Evolutionary conservation across 2,888 invertebrate species (phyloP).

Genomic region (Apantesis nais): DNA sequence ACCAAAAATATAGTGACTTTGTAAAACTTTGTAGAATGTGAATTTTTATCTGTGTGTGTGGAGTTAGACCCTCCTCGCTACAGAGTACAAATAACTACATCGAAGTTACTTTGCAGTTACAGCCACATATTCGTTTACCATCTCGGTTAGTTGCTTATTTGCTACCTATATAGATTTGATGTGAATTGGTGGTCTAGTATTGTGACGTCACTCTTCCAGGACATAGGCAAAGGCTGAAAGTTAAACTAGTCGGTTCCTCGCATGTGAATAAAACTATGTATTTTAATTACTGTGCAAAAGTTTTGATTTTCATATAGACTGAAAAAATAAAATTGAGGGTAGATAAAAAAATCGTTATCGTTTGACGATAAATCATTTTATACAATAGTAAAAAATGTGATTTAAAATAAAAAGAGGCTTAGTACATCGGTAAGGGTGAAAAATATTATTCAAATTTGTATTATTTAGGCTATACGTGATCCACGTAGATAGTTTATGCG

Average conservation of each 20-base stretch:
- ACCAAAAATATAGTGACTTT: neutral
- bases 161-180: neutral
- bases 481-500: too few species aligned
- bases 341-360: neutral
- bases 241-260: neutral
- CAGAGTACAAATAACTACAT: too few species aligned
- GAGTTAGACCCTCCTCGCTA: too few species aligned
- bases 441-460: neutral
- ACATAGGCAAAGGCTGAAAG: neutral
- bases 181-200: neutral
- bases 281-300: neutral
- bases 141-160: neutral
- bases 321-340: neutral
- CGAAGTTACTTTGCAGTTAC: too few species aligned
- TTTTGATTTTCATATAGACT: neutral
- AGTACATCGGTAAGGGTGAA: too few species aligned
- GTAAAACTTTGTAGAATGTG: neutral
- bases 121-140: neutral
- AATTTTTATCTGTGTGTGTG: too few species aligned
- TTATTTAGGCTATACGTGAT: neutral
- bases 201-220: neutral
- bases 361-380: neutral
- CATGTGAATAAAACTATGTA: neutral
- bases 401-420: neutral
- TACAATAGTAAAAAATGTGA: neutral